These are phyloP conservation scores for Cololabis saira DNA, from an alignment of 2,113 vertebrate species.

Conservation along the genomic window DNA sequence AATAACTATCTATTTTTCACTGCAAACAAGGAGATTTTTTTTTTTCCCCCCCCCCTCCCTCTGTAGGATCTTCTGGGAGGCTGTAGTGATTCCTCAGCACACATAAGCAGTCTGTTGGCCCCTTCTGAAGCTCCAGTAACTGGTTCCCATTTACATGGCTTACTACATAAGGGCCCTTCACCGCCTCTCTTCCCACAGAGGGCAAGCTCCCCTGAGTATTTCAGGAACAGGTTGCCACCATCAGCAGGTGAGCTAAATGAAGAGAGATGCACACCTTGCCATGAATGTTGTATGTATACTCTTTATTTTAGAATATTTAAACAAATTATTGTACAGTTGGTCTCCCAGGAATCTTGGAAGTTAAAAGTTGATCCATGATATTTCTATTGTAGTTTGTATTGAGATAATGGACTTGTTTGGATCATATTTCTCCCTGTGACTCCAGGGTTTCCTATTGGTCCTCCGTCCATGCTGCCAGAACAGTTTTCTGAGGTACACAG, in stretches of 20 bases:
- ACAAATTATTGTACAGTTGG: too few relatives aligned
- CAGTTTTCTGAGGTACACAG: constrained; percentile 89
- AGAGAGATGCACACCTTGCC: neutral
- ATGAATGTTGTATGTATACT: neutral
- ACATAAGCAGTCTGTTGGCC: constrained; percentile 87
- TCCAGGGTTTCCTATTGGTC: constrained; percentile 86
- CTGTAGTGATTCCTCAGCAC: constrained; percentile 84
- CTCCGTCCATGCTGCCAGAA: constrained; percentile 87
- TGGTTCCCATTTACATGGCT: constrained; percentile 74
- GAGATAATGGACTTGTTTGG: too few relatives aligned
- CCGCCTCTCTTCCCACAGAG: constrained; percentile 90
- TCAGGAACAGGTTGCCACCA: constrained; percentile 85
- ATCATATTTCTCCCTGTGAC: neutral
- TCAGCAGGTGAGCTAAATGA: constrained; percentile 80
- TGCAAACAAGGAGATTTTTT: too few relatives aligned
- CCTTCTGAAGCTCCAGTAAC: constrained; percentile 77
- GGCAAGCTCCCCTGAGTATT: constrained; percentile 90
- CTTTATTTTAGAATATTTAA: too few relatives aligned
- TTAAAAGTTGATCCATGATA: too few relatives aligned
- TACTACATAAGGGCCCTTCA: constrained; percentile 88
- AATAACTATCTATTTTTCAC: too few relatives aligned
- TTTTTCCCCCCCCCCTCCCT: too few relatives aligned
- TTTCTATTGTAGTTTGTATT: too few relatives aligned
- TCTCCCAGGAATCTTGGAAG: too few relatives aligned
- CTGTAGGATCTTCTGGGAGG: constrained; percentile 90